Base-by-base conservation (phyloP, 2,888 invertebrate species). In the Tigriopus californicus region DNA sequence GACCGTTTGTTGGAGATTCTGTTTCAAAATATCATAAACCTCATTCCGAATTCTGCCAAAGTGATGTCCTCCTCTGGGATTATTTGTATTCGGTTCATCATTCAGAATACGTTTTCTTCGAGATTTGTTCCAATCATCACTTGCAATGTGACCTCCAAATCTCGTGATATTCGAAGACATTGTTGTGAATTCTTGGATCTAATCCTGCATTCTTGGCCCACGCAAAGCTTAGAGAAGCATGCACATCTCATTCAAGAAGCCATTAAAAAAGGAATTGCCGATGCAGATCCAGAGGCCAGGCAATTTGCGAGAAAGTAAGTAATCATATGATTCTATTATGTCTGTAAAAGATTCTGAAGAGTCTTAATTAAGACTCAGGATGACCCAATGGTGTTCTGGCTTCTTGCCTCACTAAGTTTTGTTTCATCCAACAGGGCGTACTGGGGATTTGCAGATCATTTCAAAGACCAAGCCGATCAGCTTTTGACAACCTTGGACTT, bases 41-140 rank as follows among this genome's bases (percentile, higher is more conserved):
- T 95, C 61, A 87, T 95, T 71, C 90, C 88, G 67, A 97, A 94
- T 71, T 88, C 89, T 65, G 94, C 91, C 63, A 97, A 95, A 79
- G 80, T 90, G 63, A 86, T 95, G 71, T 84, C 94, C 6, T 84
- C 90, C 0, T 84, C 91, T 1, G 91, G 89, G 55, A 78, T 81
- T 1, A 80, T 91, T 60, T 82, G 88, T 64, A 80, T 94, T 42
- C 81, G 84, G 56, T 92, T 90, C 74, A 85, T 95, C 57, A 83
- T 95, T 61, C 80, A 80, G 68, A 78, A 85, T 71, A 85, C 85
- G 6, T 87, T 87, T 68, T 80, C 82, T 63, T 80, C 83, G 58
- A 79, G 89, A 47, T 74, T 90, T 46, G 76, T 91, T 51, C 85
- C 88, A 24, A 82, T 86, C 61, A 77, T 91, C 24, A 66, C 60